Evolutionary conservation across 2,888 invertebrate genomes (phyloP), one percentile per base, ranked within the genome.

Genomic region (Seira musarum): DNA sequence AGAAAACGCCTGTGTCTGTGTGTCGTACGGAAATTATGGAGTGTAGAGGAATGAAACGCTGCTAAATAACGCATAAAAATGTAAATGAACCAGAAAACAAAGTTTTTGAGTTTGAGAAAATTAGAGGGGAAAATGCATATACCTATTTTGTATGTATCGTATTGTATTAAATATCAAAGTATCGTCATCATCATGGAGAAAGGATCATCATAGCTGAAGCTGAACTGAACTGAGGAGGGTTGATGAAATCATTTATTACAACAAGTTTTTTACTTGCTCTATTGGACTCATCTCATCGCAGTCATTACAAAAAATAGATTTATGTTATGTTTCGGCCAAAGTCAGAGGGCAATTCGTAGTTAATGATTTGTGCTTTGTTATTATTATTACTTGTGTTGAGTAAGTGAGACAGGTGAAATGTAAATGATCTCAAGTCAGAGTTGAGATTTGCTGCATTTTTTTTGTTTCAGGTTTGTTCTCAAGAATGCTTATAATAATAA

Each of bases 221-320:
- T n/a, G n/a, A n/a, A n/a, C n/a, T n/a, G 13, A 68, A 61, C 35
- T 21, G 66, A n/a, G 21, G 68, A 67, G 61, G 46, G 72, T 74
- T 74, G 80, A 74, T 74, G 80, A 74, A 80, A 80, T 69, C 69
- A 80, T 80, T 63, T 53, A 64, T 80, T 74, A 75, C 64, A 67
- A 69, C 69, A 49, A 76, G 68, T 69, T 75, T 46, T n/a, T n/a
- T n/a, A n/a, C n/a, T n/a, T 30, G 17, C 24, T 24, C 40, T 53
- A 30, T 35, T 35, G 17, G 15, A 70, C 19, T 13, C 70, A 63
- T 71, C 19, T 35, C 25, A 70, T 70, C 60, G 75, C 57, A 40
- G 60, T 53, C 57, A 65, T 49, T 60, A 70, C 69, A 77, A 65
- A 49, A 40, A 46, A 22, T 63, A 71, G 53, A 77, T 71, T 77